Evolutionary conservation across 2,797 vertebrate species (phyloP).

Genomic region (Lates japonicus): DNA sequence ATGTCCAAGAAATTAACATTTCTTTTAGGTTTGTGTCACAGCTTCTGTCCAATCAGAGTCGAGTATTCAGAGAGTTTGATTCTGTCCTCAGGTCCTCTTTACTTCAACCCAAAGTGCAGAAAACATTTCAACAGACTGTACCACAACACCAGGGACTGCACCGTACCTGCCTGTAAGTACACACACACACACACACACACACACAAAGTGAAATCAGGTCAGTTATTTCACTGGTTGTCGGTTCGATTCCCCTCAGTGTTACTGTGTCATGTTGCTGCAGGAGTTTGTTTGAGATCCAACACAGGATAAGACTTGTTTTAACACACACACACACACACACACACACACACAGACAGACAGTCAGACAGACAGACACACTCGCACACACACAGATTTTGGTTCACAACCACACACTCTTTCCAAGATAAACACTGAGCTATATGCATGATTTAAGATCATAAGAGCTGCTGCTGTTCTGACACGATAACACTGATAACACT

Average conservation of each 20-base stretch:
- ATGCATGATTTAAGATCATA: slow-evolving; percentile 63
- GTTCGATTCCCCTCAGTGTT: slow-evolving; percentile 14
- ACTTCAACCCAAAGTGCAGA: slow-evolving; percentile 94
- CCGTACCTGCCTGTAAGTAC: slow-evolving; percentile 92
- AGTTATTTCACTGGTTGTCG: neutral
- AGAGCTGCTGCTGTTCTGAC: slow-evolving; percentile 64
- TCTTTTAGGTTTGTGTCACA: too few relatives aligned
- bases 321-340: slow-evolving; percentile 28
- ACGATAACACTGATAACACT: slow-evolving; percentile 44
- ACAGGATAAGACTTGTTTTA: slow-evolving; percentile 58
- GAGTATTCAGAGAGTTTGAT: neutral
- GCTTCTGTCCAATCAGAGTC: slow-evolving; percentile 26
- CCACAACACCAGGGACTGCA: slow-evolving; percentile 95
- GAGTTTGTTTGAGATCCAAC: slow-evolving; percentile 31
- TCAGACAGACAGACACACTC: slow-evolving; percentile 3
- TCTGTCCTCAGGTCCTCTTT: slow-evolving; percentile 90
- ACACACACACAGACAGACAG: slow-evolving; percentile 12
- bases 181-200: slow-evolving; percentile 29
- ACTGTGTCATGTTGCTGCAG: slow-evolving; percentile 25
- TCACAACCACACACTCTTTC: slow-evolving; percentile 10
- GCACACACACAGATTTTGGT: slow-evolving; percentile 2
- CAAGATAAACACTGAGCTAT: slow-evolving; percentile 55
- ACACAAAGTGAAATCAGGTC: neutral
- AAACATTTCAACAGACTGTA: slow-evolving; percentile 94
- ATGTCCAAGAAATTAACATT: too few relatives aligned